Base-by-base conservation (phyloP, 2,888 invertebrate species). In the Tricholauxania praeusta region DNA sequence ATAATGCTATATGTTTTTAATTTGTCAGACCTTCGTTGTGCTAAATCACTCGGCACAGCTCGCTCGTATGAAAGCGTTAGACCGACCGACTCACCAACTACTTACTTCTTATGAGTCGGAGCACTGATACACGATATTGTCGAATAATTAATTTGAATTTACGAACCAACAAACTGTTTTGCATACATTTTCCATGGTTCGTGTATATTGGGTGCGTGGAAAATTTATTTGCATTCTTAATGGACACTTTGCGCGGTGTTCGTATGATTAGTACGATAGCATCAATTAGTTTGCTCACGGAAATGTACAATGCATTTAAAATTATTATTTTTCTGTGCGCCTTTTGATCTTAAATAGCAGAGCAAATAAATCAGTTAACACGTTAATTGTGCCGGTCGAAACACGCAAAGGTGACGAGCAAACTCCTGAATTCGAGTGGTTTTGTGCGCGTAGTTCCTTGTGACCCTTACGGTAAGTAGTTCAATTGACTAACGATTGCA, bases 1-100 rank as follows among this genome's bases (percentile, higher is more conserved):
- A 49, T 53, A 63, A 48, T 55, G 48, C 63, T 63, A 39, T 22
- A 17, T 64, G 57, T 10, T 12, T 49, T 62, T 62, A 69, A 72
- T 68, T 72, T 72, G 53, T 2, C 15, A 52, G 19, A 14, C 52
- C 51, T 52, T 52, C n/a, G 32, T 15, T 14, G 66, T 51, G 49
- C n/a, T 55, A 64, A 69, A 73, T 63, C 62, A 69, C 68, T 64
- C 51, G 15, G 19, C 39, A 12, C 28, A 17, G 3, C 19, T 63
- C 48, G 17, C 48, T 63, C n/a, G 48, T 32, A 62, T 15, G 3
- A 4, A 28, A 28, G 28, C 28, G 28, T n/a, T 32, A 28, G 32
- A n/a, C 19, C 47, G 63, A 39, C 39, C 63, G 32, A 39, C 10
- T 28, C 28, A 28, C 39, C 39, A 10, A 39, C 39, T 39, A 10